phyloP scores from a whole-genome alignment of 2,113 vertebrate genomes.

The Micromys minutus region DNA sequence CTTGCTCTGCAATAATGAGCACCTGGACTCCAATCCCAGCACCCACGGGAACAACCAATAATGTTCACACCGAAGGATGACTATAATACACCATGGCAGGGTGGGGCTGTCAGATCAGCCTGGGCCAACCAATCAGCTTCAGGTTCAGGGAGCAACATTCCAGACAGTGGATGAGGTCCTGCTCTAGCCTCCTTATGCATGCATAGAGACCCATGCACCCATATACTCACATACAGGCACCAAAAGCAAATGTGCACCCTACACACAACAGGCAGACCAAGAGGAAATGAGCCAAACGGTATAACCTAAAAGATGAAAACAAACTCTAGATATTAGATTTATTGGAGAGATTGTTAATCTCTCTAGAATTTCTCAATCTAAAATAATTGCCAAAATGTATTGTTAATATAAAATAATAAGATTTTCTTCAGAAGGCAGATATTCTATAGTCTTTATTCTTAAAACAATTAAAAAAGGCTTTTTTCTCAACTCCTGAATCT shows the following conservation, averaged over 20 bases:
- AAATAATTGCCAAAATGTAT: conserved; percentile 47
- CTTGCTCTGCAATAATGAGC: neutral
- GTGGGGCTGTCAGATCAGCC: too few relatives aligned
- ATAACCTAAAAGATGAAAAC: conserved; percentile 12
- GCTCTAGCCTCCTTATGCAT: too few relatives aligned
- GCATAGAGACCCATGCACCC: too few relatives aligned
- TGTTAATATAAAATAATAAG: conserved; percentile 19
- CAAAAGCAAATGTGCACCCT: too few relatives aligned
- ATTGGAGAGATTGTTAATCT: conserved; percentile 10
- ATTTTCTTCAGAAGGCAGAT: conserved; percentile 5
- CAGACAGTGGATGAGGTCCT: neutral
- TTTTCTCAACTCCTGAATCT: neutral
- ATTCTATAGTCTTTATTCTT: conserved; percentile 46
- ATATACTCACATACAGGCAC: neutral
- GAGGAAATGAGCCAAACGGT: neutral
- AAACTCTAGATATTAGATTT: conserved; percentile 16
- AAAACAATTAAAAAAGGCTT: neutral
- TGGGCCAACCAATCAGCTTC: neutral
- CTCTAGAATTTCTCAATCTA: conserved; percentile 4
- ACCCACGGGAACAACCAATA: neutral
- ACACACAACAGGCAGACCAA: neutral
- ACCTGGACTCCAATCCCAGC: neutral
- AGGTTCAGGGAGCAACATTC: neutral
- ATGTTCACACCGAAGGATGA: too few relatives aligned
- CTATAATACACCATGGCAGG: neutral